Evolutionary conservation across 2,888 invertebrate genomes (phyloP), one percentile per base, ranked within the genome.

Genomic region (Heliconius erato): DNA sequence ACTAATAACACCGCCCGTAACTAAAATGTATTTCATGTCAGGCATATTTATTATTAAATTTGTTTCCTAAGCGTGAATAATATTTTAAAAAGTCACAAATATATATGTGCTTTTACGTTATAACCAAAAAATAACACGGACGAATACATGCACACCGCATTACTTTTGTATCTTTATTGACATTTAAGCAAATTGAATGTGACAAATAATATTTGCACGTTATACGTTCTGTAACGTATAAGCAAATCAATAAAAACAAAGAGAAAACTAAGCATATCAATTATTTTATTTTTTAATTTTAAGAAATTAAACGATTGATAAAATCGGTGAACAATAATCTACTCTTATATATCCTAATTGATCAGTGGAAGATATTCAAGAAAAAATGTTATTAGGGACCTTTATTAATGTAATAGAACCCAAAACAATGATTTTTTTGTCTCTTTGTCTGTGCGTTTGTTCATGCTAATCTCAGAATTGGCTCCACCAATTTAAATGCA

Each of bases 1-100:
- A 96, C 99, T 99, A 87, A 99, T 99, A 79, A 99, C 99, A 89
- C 99, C 99, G 81, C 99, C 99, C 83, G 99, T 99, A 49, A 99
- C 99, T 88, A 99, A 96, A 90, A 99, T 99, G 92, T 99, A 99
- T 94, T 99, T 99, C 99, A 99, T 99, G 86, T 95, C 95, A 79
- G 93, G 91, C 94, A 95, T 94, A 74, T 85, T 86, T 54, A 68
- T 49, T 79, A 32, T 67, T 28, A 32, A 67, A 63, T 74, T 59
- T 16, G 12, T 78, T 59, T 76, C 23, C 54, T 65, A 79, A 26
- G 3, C 69, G 32, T 44, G 59, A 14, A 59, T 16, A 71, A 54
- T 69, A n/a, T 35, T 78, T 44, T 67, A 44, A 44, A 78, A 78
- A 80, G 59, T 26, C 65, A 80, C n/a, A 59, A 80, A 35, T 35